phyloP scores from a whole-genome alignment of 53 echinoderm and acorn worm genomes.

The Paracentrotus lividus region DNA sequence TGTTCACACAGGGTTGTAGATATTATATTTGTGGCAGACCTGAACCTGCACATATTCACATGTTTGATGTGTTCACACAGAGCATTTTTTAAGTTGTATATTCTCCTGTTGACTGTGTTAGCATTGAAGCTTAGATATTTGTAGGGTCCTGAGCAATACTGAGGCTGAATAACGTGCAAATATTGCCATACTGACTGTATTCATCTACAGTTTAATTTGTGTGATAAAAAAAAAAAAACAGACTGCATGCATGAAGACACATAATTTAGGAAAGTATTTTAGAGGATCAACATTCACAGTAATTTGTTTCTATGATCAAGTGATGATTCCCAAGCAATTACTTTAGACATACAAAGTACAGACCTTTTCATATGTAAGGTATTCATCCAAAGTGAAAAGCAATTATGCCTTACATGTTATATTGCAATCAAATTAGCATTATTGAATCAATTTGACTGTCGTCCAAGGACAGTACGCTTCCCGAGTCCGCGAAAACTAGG shows the following conservation, averaged over 20 bases:
- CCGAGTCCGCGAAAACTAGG: background rate
- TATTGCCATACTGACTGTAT: background rate
- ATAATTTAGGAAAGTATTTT: no score
- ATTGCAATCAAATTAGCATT: conserved; percentile 26
- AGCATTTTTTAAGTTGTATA: background rate
- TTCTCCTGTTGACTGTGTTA: background rate
- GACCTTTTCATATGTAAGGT: background rate
- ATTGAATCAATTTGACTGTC: conserved; percentile 10
- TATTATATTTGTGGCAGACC: background rate
- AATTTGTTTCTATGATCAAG: no score
- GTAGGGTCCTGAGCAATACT: no score
- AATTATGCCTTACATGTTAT: background rate
- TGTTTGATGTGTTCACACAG: background rate
- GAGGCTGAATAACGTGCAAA: no score
- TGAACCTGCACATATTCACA: background rate
- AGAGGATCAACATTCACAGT: no score
- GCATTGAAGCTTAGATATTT: background rate
- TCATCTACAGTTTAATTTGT: background rate
- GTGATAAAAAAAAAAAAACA: background rate
- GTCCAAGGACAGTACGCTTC: no score
- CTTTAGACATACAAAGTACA: background rate
- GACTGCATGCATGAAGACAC: no score
- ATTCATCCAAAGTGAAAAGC: background rate
- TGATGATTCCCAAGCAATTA: background rate
- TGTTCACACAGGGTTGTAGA: background rate